phyloP scores from a whole-genome alignment of 1,140 invertebrate species.

The Olivierus martensii region DNA sequence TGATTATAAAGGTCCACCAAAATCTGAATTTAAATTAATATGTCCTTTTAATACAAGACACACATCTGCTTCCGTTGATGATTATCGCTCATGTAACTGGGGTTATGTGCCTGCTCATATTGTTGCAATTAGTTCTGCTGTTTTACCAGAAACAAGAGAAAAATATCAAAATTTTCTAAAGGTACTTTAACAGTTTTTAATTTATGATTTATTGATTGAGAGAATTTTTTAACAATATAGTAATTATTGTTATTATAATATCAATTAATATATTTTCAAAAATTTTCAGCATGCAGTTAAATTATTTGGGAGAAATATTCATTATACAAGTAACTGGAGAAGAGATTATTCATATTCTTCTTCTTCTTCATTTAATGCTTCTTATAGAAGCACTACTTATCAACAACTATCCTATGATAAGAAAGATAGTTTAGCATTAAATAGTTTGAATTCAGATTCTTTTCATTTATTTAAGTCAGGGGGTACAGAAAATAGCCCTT shows the following conservation, averaged over 20 bases:
- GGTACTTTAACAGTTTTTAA: conserved; percentile 1
- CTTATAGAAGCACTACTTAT: too few relatives aligned
- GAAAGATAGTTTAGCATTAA: too few relatives aligned
- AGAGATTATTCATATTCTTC: neutral
- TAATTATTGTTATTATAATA: neutral
- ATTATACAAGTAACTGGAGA: neutral
- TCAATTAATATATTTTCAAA: neutral
- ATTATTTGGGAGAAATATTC: neutral
- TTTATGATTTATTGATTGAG: too few relatives aligned
- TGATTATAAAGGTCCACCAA: conserved; percentile 10
- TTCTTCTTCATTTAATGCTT: too few relatives aligned
- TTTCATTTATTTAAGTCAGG: too few relatives aligned
- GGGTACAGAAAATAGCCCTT: neutral
- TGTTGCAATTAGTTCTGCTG: conserved; percentile 69
- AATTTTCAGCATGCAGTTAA: neutral
- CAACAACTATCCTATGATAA: too few relatives aligned
- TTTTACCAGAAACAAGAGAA: conserved; percentile 40
- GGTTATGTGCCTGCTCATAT: conserved; percentile 68
- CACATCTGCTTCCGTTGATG: conserved; percentile 37
- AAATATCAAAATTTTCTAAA: conserved; percentile 38
- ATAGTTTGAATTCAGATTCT: too few relatives aligned
- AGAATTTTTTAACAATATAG: neutral
- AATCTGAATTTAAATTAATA: conserved; percentile 58
- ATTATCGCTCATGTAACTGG: conserved; percentile 33
- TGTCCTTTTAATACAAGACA: conserved; percentile 63